Evolutionary conservation across 2,888 invertebrate genomes (phyloP).

Genomic region (Masnerella sp.): DNA sequence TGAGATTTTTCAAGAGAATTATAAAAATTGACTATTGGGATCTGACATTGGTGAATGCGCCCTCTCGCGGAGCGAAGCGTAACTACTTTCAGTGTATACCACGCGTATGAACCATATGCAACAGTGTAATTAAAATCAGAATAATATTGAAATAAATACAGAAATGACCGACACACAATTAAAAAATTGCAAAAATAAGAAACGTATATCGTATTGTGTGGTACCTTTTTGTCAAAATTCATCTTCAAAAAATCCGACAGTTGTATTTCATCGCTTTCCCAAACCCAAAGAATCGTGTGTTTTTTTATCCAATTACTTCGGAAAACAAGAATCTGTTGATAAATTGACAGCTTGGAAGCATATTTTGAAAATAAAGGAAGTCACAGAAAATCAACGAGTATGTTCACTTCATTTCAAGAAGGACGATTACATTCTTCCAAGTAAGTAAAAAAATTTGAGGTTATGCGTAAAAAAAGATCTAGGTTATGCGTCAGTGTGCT

Average conservation of each 20-base stretch:
- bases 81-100: no score
- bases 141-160: no score
- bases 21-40: no score
- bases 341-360: constrained; percentile 10
- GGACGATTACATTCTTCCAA: constrained; percentile 2
- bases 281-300: constrained; percentile 4
- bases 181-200: no score
- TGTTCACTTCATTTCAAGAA: constrained; percentile 14
- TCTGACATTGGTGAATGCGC: no score
- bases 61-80: no score
- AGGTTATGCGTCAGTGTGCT: constrained; percentile 1
- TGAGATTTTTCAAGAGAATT: no score
- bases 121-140: no score
- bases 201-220: constrained; percentile 5
- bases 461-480: no score
- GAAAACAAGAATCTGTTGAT: neutral
- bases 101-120: no score
- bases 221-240: constrained; percentile 5
- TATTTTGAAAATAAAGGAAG: neutral
- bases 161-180: no score
- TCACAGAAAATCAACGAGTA: neutral
- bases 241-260: neutral
- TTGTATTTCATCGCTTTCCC: constrained; percentile 3
- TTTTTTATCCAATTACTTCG: neutral
- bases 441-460: constrained; percentile 3